These are phyloP conservation scores for Mimachlamys varia DNA, from an alignment of 2,888 invertebrate genomes.

Conservation along the genomic window DNA sequence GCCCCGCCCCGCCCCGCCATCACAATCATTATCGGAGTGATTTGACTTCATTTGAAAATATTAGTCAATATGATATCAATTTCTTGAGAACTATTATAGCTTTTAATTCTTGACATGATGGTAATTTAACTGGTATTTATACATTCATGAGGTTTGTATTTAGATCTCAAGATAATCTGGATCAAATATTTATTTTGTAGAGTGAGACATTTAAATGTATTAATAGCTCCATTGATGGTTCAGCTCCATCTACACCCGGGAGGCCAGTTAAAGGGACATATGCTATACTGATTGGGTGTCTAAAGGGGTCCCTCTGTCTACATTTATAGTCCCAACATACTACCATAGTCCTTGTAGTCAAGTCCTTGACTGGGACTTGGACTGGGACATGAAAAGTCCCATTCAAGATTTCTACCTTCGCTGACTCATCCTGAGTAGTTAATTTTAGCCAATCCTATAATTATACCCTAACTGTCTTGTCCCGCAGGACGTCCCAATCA, in stretches of 20 bases:
- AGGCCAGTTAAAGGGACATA: neutral
- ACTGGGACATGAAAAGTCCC: too few relatives aligned
- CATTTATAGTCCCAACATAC: too few relatives aligned
- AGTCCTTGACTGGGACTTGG: too few relatives aligned
- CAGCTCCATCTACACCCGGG: neutral
- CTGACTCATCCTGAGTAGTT: too few relatives aligned
- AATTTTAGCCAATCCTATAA: too few relatives aligned
- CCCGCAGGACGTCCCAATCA: too few relatives aligned
- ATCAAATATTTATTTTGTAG: neutral
- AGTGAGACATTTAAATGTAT: neutral
- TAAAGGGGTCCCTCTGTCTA: neutral
- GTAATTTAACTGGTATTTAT: neutral
- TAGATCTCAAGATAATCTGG: neutral
- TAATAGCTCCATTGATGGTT: neutral
- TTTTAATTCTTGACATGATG: slow-evolving; percentile 2
- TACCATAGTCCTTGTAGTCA: too few relatives aligned
- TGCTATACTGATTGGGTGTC: neutral
- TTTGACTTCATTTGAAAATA: neutral
- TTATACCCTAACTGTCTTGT: too few relatives aligned
- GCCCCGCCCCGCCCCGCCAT: neutral
- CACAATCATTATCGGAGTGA: neutral
- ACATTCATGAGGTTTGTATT: neutral
- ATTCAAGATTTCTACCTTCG: too few relatives aligned
- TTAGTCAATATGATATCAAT: neutral
- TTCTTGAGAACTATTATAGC: neutral